phyloP scores from a whole-genome alignment of 2,113 vertebrate genomes.

The Charina bottae region DNA sequence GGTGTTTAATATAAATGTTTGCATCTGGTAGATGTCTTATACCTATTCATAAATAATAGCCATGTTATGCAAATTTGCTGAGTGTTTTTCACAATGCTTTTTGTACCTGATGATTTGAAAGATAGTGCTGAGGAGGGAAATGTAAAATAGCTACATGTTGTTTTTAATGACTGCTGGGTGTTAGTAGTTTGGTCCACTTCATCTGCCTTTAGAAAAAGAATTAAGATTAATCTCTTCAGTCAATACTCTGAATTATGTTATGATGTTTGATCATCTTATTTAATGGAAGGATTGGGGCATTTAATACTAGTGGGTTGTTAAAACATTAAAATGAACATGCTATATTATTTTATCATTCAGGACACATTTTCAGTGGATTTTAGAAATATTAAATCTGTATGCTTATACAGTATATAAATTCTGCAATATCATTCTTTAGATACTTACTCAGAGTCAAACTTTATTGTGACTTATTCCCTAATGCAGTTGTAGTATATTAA shows the following conservation, averaged over 20 bases:
- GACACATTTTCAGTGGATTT: constrained; percentile 5
- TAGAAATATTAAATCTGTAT: not conserved
- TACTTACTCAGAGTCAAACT: not conserved
- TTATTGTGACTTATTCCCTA: not conserved
- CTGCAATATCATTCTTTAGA: not conserved
- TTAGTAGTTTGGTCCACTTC: not conserved
- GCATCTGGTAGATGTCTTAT: constrained; percentile 45
- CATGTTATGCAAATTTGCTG: constrained; percentile 45
- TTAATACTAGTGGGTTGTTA: constrained; percentile 26
- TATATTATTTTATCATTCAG: constrained; percentile 6
- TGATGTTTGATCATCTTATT: too few relatives aligned
- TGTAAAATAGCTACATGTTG: constrained; percentile 1
- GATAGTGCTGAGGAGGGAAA: constrained; percentile 30
- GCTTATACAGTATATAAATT: constrained; percentile 14
- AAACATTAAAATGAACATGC: constrained; percentile 16
- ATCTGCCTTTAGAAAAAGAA: too few relatives aligned
- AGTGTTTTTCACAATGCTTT: constrained; percentile 14
- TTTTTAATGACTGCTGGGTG: constrained; percentile 19
- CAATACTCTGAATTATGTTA: too few relatives aligned
- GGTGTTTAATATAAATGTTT: constrained; percentile 39
- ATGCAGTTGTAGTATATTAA: not conserved
- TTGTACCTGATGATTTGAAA: constrained; percentile 28
- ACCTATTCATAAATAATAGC: constrained; percentile 38
- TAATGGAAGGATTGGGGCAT: too few relatives aligned
- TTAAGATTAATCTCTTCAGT: too few relatives aligned